Evolutionary conservation across 1,140 invertebrate species (phyloP).

Genomic region (Sitophilus oryzae): DNA sequence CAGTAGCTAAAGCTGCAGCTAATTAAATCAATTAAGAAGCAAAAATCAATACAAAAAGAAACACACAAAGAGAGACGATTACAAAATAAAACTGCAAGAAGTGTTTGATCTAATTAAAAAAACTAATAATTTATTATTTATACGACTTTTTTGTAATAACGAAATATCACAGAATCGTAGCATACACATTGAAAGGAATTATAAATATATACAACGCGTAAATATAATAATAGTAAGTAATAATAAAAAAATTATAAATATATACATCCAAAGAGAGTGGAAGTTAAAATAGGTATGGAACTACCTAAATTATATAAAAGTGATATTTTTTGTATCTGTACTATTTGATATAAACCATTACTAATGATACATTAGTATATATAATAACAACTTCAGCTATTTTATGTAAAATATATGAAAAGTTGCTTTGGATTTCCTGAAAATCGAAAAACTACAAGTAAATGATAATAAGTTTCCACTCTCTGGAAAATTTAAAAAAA

Average conservation of each 20-base stretch:
- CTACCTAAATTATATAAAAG: not conserved
- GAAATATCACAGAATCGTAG: constrained; percentile 32
- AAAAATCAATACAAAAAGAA: constrained; percentile 17
- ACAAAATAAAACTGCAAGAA: constrained; percentile 30
- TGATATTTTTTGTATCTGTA: too few relatives aligned
- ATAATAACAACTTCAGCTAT: too few relatives aligned
- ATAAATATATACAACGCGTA: constrained; percentile 13
- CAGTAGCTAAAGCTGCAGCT: too few relatives aligned
- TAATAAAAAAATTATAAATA: not conserved
- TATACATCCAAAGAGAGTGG: not conserved
- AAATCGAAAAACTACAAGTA: too few relatives aligned
- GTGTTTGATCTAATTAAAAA: not conserved
- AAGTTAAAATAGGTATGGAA: not conserved
- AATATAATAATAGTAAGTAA: not conserved
- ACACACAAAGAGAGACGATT: constrained; percentile 15
- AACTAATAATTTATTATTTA: constrained; percentile 4
- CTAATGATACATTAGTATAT: too few relatives aligned
- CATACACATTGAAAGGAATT: not conserved
- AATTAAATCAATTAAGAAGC: not conserved
- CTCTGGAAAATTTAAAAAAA: too few relatives aligned
- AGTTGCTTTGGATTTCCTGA: too few relatives aligned
- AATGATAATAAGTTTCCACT: too few relatives aligned
- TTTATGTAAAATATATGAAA: too few relatives aligned
- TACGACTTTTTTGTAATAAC: constrained; percentile 9
- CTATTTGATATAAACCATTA: too few relatives aligned